phyloP scores from a whole-genome alignment of 2,797 vertebrate species.

The Cyclopterus lumpus region DNA sequence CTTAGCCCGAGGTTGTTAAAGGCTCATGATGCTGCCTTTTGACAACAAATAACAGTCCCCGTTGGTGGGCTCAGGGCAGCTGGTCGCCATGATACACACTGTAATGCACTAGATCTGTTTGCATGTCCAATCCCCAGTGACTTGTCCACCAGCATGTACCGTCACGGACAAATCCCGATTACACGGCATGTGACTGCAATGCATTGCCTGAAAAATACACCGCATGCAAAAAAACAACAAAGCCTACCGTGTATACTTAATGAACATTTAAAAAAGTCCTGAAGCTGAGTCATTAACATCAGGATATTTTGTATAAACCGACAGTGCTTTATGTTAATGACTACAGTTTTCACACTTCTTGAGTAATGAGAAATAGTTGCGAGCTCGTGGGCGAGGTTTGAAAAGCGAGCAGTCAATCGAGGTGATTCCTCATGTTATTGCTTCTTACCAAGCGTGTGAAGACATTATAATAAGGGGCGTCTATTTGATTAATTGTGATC shows the following conservation, averaged over 20 bases:
- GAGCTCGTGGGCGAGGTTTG: constrained; percentile 27
- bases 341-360: constrained; percentile 15
- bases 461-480: neutral
- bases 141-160: neutral
- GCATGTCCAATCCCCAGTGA: constrained; percentile 4
- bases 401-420: constrained; percentile 16
- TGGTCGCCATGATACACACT: constrained; percentile 8
- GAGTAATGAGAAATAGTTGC: constrained; percentile 29
- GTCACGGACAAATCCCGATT: constrained; percentile 4
- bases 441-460: neutral
- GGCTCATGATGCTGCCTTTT: constrained; percentile 26
- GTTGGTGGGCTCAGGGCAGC: constrained; percentile 34
- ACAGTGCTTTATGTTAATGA: constrained; percentile 13
- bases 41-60: constrained; percentile 37
- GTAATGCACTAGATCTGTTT: constrained; percentile 21
- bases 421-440: constrained; percentile 15
- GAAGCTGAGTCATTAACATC: constrained; percentile 20
- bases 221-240: neutral
- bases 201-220: constrained; percentile 12
- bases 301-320: constrained; percentile 13
- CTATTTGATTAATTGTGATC: neutral
- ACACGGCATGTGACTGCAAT: neutral
- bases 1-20: constrained; percentile 26
- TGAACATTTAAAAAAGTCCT: constrained; percentile 3
- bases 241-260: neutral